Evolutionary conservation across 2,888 invertebrate species (phyloP).

Genomic region (Plutella xylostella): DNA sequence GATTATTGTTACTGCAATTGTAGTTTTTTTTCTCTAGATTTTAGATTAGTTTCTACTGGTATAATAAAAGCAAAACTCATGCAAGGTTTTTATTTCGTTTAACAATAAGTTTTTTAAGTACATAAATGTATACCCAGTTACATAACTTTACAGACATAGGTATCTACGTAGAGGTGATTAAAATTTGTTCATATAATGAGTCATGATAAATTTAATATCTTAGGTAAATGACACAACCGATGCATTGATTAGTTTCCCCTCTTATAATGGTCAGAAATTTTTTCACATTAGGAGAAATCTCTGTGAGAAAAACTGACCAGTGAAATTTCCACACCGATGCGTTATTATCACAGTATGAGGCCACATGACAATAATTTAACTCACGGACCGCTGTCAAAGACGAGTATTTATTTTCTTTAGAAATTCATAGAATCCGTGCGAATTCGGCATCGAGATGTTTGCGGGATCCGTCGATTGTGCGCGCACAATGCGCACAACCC

Average conservation of each 20-base stretch:
- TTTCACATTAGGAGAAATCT: too few relatives aligned
- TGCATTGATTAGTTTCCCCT: too few relatives aligned
- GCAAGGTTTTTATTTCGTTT: too few relatives aligned
- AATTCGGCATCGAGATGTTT: slow-evolving; percentile 30
- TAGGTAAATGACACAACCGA: too few relatives aligned
- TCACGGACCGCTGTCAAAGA: slow-evolving; percentile 24
- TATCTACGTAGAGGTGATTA: neutral
- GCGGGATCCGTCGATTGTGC: slow-evolving; percentile 26
- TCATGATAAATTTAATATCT: too few relatives aligned
- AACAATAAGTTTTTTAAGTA: too few relatives aligned
- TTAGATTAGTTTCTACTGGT: neutral
- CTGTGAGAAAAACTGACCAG: too few relatives aligned
- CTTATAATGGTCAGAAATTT: too few relatives aligned
- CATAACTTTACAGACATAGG: neutral
- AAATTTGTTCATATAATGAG: too few relatives aligned
- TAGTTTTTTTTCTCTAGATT: slow-evolving; percentile 10
- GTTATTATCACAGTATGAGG: slow-evolving; percentile 9
- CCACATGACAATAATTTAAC: neutral
- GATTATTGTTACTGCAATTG: slow-evolving; percentile 35
- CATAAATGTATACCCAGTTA: too few relatives aligned
- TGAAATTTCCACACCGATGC: slow-evolving; percentile 2
- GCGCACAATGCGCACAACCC: slow-evolving; percentile 41
- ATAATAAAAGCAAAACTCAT: too few relatives aligned
- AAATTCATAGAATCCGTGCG: slow-evolving; percentile 35
- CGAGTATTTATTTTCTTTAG: slow-evolving; percentile 39